Evolutionary conservation across 1,140 invertebrate species (phyloP).

Genomic region (Xylocopa sonorina): DNA sequence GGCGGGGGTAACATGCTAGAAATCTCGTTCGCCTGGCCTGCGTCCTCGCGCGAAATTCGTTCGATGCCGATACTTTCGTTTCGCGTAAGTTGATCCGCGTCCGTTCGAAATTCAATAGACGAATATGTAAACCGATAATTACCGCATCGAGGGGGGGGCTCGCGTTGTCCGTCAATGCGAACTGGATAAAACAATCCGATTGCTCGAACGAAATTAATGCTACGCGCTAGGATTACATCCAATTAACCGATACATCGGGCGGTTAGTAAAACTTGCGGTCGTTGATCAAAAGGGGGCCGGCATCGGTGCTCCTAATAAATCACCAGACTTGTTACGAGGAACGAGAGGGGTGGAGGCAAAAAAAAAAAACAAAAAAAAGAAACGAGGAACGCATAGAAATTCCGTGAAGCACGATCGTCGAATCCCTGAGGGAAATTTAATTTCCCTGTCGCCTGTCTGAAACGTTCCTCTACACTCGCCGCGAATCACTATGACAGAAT

Average conservation of each 20-base stretch:
- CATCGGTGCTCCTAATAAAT: background rate
- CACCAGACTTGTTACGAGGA: background rate
- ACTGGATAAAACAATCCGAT: no score
- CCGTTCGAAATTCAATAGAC: no score
- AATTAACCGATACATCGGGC: background rate
- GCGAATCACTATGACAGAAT: conserved; percentile 67
- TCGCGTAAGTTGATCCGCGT: no score
- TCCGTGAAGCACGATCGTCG: background rate
- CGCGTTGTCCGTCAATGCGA: no score
- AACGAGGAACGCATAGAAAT: background rate
- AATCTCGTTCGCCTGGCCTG: background rate
- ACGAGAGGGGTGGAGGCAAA: background rate
- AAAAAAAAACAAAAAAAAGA: background rate
- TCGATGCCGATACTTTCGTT: no score
- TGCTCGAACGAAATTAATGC: no score
- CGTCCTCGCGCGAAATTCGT: no score
- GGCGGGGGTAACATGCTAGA: background rate
- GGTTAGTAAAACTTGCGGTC: background rate
- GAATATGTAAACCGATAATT: no score
- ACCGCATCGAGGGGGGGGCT: no score
- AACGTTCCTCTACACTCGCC: background rate
- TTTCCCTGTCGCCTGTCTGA: conserved; percentile 16
- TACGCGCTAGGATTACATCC: background rate
- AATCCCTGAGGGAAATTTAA: conserved; percentile 31
- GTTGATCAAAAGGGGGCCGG: background rate